Conservation (phyloP, 2,888 invertebrate species). For the Drosophila cyrtoloma region DNA sequence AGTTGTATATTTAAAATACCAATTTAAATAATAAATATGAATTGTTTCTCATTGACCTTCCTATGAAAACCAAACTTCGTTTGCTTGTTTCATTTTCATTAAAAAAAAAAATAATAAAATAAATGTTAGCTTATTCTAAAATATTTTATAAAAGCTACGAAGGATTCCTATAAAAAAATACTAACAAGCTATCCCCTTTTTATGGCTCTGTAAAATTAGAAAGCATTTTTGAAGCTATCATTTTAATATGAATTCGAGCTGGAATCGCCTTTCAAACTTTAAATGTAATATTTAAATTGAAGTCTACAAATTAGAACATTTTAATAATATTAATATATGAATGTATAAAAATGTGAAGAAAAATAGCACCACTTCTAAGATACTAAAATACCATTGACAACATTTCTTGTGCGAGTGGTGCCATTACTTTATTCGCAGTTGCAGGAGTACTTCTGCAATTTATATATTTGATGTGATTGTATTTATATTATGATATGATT, state of each 20-base stretch:
- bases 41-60: background rate
- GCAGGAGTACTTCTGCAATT: too few relatives aligned
- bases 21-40: conserved; percentile 11
- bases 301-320: too few relatives aligned
- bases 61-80: background rate
- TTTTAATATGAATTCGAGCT: background rate
- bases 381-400: background rate
- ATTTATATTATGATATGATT: background rate
- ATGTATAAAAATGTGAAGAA: background rate
- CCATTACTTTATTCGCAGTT: background rate
- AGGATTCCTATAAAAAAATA: background rate
- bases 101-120: background rate
- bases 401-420: background rate
- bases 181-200: background rate
- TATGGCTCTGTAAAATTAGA: background rate
- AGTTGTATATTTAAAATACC: conserved; percentile 26
- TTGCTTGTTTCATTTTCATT: background rate
- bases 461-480: background rate
- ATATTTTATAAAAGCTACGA: background rate
- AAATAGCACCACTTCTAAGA: background rate
- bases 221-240: background rate
- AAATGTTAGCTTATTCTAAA: background rate
- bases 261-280: background rate
- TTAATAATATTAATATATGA: background rate
- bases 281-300: background rate